Base-by-base conservation (phyloP, 1,140 invertebrate genomes). In the Eciton burchellii region DNA sequence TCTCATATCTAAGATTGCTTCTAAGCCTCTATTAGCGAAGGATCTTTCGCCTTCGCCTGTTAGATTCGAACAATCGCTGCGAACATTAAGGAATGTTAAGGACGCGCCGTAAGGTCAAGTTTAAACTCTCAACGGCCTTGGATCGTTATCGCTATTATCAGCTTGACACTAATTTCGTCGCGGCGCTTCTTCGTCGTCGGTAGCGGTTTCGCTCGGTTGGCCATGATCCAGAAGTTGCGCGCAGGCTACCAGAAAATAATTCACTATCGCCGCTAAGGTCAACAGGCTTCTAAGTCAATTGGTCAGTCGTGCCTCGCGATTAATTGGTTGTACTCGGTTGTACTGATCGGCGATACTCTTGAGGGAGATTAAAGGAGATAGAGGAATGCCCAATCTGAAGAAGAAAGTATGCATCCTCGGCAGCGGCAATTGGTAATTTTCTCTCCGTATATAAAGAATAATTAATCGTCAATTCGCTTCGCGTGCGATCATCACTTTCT, bases 351-450 rank as follows among this genome's bases (percentile, higher is more conserved):
- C 47, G 45, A 54, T 76, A 47, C 52, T 21, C 21, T 29, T 70
- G n/a, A 5, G 3, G 6, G 19, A 45, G 5, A 0, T 56, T 19
- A 66, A 74, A 29, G 65, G n/a, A 5, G 45, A 43, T 12, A 76
- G 29, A 82, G 29, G 47, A 41, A 84, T 71, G 83, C 26, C 71
- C 85, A 88, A 86, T 26, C 89, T 88, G 11, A 95, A 95, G 84
- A 94, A 94, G 72, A 94, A 92, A 86, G 91, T 96, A 72, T 95
- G 95, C 86, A 95, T 97, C 87, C 94, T 97, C 76, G 96, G 96
- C 84, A 96, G 96, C 81, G 96, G 96, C 76, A 96, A 96, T 91
- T 97, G 96, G 96, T 96, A 63, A 68, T 52, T 59, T 76, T 21
- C 12, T 45, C 62, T 57, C 35, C 6, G 35, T 35, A n/a, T 43